Percentiles rank a stretch among this genome's conserved stretches.
phyloP scores from a whole-genome alignment of 2,113 vertebrate genomes.

The Mirounga angustirostris region DNA sequence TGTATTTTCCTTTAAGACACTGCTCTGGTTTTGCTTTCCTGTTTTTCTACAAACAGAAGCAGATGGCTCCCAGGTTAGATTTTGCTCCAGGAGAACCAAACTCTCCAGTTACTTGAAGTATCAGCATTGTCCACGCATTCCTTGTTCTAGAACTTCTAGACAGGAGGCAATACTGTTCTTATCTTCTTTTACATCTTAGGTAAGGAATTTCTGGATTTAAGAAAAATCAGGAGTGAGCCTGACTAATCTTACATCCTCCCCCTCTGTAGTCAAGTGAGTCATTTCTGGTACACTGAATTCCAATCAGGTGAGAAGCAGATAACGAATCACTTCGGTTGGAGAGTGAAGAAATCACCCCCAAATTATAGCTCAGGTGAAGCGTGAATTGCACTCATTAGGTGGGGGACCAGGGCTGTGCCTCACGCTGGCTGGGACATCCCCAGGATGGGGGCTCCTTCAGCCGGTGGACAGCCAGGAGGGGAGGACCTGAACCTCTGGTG shows the following conservation, averaged over 20 bases:
- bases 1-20: not conserved
- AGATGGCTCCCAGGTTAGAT: not conserved
- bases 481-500: not conserved
- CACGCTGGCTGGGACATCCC: accelerated
- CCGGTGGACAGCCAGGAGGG: no score
- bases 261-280: not conserved
- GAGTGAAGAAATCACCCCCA: not conserved
- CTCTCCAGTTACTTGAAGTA: not conserved
- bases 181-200: not conserved
- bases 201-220: constrained; percentile 45
- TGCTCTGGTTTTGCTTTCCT: not conserved
- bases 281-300: constrained; percentile 66
- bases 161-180: not conserved
- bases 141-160: not conserved
- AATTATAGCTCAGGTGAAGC: not conserved
- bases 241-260: constrained; percentile 60
- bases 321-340: not conserved
- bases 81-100: not conserved
- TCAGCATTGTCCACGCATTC: not conserved
- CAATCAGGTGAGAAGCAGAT: constrained; percentile 67
- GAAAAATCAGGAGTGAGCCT: constrained; percentile 52
- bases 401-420: not conserved
- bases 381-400: not conserved
- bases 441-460: not conserved
- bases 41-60: not conserved